phyloP scores from a whole-genome alignment of 1,140 invertebrate genomes.

The Zaprionus nigranus region DNA sequence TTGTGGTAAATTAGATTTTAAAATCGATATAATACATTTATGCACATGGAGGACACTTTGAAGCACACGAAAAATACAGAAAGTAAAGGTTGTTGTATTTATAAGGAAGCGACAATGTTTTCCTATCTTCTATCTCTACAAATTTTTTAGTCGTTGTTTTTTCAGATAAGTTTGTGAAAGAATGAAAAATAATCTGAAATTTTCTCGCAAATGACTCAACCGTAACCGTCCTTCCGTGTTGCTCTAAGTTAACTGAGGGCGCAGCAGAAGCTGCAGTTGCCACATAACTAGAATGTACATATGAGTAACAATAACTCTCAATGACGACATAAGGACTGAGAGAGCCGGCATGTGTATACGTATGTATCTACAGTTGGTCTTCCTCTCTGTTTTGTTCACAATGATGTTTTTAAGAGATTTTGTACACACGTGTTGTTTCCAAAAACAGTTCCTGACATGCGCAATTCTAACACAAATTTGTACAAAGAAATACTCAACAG shows the following conservation, averaged over 20 bases:
- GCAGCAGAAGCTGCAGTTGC: constrained; percentile 17
- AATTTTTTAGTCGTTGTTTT: constrained; percentile 14
- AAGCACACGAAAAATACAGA: too few species aligned
- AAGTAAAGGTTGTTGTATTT: not conserved
- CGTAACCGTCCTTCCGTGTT: constrained; percentile 46
- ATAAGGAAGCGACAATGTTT: constrained; percentile 1
- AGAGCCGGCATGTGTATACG: constrained; percentile 37
- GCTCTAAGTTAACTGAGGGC: constrained; percentile 36
- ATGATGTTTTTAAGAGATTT: constrained; percentile 15
- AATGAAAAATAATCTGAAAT: constrained; percentile 5
- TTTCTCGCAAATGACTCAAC: constrained; percentile 36
- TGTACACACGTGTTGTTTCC: constrained; percentile 42
- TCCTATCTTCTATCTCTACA: constrained; percentile 48
- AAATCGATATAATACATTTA: not conserved
- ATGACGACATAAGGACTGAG: constrained; percentile 24
- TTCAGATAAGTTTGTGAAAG: too few species aligned
- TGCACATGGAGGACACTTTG: too few species aligned
- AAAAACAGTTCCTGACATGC: constrained; percentile 30
- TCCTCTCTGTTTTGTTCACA: constrained; percentile 15
- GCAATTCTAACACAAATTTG: constrained; percentile 13
- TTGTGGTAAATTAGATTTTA: not conserved
- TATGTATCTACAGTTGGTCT: constrained; percentile 1
- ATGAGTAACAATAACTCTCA: constrained; percentile 6
- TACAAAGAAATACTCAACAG: constrained; percentile 18
- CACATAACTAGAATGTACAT: not conserved